Evolutionary conservation across 2,797 vertebrate species (phyloP).

Genomic region (Enteromius afrohamiltoni): DNA sequence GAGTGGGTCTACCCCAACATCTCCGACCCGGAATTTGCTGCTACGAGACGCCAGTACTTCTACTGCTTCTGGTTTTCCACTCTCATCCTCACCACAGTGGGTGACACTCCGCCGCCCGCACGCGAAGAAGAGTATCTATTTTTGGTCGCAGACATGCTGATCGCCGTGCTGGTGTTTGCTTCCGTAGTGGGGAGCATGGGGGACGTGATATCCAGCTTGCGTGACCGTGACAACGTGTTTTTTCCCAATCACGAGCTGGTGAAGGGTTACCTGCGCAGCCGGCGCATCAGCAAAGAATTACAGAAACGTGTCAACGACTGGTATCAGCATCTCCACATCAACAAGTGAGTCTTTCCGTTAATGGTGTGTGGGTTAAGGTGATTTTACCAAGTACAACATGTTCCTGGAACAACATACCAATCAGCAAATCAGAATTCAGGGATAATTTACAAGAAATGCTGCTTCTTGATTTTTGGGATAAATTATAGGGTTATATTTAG

Average conservation of each 20-base stretch:
- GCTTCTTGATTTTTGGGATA: too few species aligned
- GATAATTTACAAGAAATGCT: too few species aligned
- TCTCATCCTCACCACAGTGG: constrained; percentile 88
- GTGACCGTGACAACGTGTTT: constrained; percentile 82
- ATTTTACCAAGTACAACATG: too few species aligned
- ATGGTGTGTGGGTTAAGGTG: background rate
- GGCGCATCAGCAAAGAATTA: constrained; percentile 74
- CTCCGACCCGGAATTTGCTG: constrained; percentile 69
- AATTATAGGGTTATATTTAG: too few species aligned
- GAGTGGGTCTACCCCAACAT: constrained; percentile 90
- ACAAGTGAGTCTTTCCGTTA: constrained; percentile 63
- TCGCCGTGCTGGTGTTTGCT: constrained; percentile 91
- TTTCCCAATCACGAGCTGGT: constrained; percentile 87
- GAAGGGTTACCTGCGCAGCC: constrained; percentile 83
- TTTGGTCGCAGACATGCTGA: constrained; percentile 85
- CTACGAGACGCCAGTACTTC: constrained; percentile 84
- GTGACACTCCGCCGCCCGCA: constrained; percentile 80
- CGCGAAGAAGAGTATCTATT: constrained; percentile 88
- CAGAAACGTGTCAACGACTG: constrained; percentile 81
- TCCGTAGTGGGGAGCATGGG: constrained; percentile 89
- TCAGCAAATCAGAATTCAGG: too few species aligned
- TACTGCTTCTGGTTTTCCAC: constrained; percentile 94
- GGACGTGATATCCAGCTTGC: constrained; percentile 82
- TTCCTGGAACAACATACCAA: too few species aligned
- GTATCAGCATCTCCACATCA: constrained; percentile 91